Conservation (phyloP, 2,888 invertebrate species). For the Heliothis peltigera region DNA sequence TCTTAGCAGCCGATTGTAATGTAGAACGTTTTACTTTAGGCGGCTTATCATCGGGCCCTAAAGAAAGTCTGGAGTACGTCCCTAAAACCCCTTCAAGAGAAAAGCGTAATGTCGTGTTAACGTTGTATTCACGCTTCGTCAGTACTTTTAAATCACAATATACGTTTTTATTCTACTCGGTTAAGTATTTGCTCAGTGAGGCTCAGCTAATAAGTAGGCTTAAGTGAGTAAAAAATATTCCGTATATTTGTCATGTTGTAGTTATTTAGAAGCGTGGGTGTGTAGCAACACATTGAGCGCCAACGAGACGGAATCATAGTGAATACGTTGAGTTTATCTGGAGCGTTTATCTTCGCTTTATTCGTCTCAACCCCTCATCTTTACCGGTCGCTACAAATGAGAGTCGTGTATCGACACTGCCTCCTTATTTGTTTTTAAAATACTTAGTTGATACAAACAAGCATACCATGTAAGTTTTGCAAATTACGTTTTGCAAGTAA, state of each 20-base stretch:
- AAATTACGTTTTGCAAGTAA: conserved; percentile 18
- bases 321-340: conserved; percentile 63
- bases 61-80: not conserved
- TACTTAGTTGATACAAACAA: conserved; percentile 22
- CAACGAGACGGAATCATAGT: conserved; percentile 62
- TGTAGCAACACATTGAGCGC: conserved; percentile 56
- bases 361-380: conserved; percentile 63
- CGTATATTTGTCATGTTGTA: conserved; percentile 44
- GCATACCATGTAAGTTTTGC: conserved; percentile 8
- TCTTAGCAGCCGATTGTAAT: not conserved
- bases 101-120: not conserved
- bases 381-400: conserved; percentile 65
- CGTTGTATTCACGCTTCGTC: conserved; percentile 11
- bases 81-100: not conserved
- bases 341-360: conserved; percentile 63
- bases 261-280: conserved; percentile 52
- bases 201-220: conserved; percentile 11
- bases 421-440: conserved; percentile 35
- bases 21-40: not conserved
- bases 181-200: conserved; percentile 24
- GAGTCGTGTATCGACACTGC: conserved; percentile 50
- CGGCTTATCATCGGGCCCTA: not conserved
- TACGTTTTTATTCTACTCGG: conserved; percentile 38
- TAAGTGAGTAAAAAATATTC: conserved; percentile 34
- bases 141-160: conserved; percentile 31